Conservation (phyloP, 2,113 vertebrate species). For the Lipotes vexillifer region DNA sequence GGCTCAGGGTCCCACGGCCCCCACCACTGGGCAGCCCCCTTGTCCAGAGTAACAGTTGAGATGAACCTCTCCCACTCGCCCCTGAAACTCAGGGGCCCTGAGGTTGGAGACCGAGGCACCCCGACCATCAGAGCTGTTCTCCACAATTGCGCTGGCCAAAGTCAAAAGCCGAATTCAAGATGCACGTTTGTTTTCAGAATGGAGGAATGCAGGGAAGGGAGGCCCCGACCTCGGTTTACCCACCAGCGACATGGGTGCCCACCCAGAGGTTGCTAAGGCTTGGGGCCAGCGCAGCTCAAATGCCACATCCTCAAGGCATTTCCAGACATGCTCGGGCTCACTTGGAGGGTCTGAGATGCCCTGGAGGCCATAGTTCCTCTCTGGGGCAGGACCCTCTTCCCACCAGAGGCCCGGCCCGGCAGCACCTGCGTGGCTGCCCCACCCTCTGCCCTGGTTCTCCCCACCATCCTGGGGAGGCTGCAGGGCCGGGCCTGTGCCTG, state of each 20-base stretch:
- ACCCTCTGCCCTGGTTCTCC: fast-evolving
- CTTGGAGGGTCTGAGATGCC: background rate
- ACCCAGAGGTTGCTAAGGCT: fast-evolving
- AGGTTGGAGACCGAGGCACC: fast-evolving
- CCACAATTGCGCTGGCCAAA: background rate
- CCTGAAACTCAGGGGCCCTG: background rate
- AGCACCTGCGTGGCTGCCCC: background rate
- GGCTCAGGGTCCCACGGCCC: background rate
- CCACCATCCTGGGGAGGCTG: fast-evolving
- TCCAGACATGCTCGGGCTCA: no score
- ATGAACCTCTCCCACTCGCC: fast-evolving
- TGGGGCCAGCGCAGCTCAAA: fast-evolving
- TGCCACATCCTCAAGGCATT: fast-evolving
- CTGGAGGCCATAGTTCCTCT: background rate
- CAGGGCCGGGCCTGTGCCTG: background rate
- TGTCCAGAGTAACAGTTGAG: fast-evolving
- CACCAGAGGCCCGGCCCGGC: background rate
- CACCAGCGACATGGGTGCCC: fast-evolving
- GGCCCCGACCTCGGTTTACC: background rate
- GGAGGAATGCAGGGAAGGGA: background rate
- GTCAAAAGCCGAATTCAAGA: background rate
- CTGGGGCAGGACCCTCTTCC: background rate
- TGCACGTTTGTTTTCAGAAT: background rate
- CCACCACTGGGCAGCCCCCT: fast-evolving
- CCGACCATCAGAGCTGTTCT: fast-evolving